Conservation (phyloP, 2,888 invertebrate genomes). For the Marronus borbonicus region DNA sequence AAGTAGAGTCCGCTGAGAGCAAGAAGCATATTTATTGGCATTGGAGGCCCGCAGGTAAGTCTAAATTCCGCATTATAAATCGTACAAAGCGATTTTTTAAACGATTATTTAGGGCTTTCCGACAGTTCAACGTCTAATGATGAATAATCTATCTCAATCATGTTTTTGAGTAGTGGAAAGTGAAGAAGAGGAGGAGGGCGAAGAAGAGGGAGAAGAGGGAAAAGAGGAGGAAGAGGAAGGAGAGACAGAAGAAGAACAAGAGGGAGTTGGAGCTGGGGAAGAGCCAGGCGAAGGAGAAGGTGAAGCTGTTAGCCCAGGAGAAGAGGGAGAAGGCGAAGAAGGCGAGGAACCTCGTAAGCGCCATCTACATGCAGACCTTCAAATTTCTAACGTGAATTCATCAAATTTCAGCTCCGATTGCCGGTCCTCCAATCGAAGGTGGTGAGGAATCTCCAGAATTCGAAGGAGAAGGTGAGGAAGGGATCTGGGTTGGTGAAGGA, state of each 20-base stretch:
- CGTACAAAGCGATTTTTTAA: neutral
- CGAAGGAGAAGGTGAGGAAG: slow-evolving; percentile 26
- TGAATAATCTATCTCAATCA: slow-evolving; percentile 17
- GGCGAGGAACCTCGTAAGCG: neutral
- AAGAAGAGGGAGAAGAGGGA: neutral
- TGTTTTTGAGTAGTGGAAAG: slow-evolving; percentile 43
- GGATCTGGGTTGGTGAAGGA: neutral
- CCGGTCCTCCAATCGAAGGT: neutral
- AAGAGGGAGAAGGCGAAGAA: slow-evolving; percentile 33
- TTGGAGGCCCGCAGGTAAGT: slow-evolving; percentile 34
- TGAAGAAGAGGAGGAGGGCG: slow-evolving; percentile 35
- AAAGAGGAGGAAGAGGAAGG: slow-evolving; percentile 10
- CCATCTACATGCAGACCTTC: neutral
- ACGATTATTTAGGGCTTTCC: neutral
- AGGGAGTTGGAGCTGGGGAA: slow-evolving; percentile 34
- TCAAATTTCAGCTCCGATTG: slow-evolving; percentile 3
- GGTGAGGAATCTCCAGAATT: slow-evolving; percentile 9
- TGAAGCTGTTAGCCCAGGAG: slow-evolving; percentile 5
- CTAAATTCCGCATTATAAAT: neutral
- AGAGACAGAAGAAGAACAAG: neutral
- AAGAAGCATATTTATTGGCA: slow-evolving; percentile 47
- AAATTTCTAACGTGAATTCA: neutral
- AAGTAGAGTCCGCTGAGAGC: slow-evolving; percentile 43
- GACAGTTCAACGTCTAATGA: neutral
- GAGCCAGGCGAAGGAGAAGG: slow-evolving; percentile 18